Evolutionary conservation across 1,140 invertebrate species (phyloP), one percentile per base, ranked within the genome.

Genomic region (Aphidius gifuensis): DNA sequence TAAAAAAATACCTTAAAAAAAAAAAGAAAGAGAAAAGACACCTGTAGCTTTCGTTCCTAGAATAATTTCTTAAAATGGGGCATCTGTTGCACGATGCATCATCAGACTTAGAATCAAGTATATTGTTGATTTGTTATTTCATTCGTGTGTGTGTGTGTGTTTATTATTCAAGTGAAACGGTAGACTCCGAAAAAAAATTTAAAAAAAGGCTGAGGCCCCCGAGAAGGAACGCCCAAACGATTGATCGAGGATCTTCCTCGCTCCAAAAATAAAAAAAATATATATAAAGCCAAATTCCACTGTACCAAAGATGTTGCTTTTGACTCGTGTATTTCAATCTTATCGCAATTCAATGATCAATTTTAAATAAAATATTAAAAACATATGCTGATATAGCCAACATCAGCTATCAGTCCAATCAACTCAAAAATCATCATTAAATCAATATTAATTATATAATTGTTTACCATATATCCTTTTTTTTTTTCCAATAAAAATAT

Each of bases 221-320:
- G 48, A 46, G 40, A 45, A 51, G 60, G 44, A 61, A 61, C 60
- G 60, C 60, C 60, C 60, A 61, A 61, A 55, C 51, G 60, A 61
- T 61, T 61, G 60, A 61, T 61, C 60, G 51, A 61, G 60, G 60
- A 38, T 55, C 45, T 45, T 56, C 54, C 9, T 7, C 16, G 48
- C 6, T 53, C 38, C 21, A 39, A 39, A 6, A 23, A 32, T 6
- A 21, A 23, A 38, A 9, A n/a, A 9, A 39, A 21, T 50, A 5
- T 2, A 43, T 16, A 56, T 9, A 43, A n/a, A 56, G 2, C 23
- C 23, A 32, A 32, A 32, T 32, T 32, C 23, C 23, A 32, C 2
- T 32, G 23, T 2, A 32, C 23, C 23, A 32, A 7, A 39, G n/a
- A 55, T 42, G 53, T 55, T 40, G 39, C 39, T 55, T 40, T 55